A percentile compares a stretch with the other conserved stretches of the same genome.
These are phyloP conservation scores for Tangara arthus DNA, from an alignment of 2,797 vertebrate species.

Conservation along the genomic window DNA sequence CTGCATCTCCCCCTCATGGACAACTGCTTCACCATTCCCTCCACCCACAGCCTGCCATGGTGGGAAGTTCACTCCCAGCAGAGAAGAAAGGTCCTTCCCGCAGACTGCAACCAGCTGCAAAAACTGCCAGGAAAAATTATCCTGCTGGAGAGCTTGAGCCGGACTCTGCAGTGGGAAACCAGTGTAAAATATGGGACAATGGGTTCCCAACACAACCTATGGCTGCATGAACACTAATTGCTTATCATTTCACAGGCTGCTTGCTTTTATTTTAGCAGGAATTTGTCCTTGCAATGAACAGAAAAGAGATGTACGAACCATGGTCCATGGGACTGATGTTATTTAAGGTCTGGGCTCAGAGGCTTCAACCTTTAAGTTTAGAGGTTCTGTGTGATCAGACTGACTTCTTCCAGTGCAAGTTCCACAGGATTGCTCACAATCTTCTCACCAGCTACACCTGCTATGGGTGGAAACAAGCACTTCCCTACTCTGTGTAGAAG, in stretches of 20 bases:
- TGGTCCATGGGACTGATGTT: background rate
- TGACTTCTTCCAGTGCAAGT: background rate
- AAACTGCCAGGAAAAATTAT: background rate
- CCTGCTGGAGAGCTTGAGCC: background rate
- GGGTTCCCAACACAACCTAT: background rate
- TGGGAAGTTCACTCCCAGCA: background rate
- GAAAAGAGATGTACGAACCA: background rate
- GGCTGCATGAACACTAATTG: background rate
- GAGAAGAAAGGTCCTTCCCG: background rate
- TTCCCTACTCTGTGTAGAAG: background rate
- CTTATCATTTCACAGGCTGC: background rate
- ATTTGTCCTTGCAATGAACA: background rate
- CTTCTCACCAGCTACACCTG: background rate
- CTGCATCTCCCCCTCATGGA: background rate
- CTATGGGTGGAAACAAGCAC: background rate
- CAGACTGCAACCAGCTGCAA: background rate
- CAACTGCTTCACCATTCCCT: background rate
- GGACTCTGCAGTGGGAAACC: background rate
- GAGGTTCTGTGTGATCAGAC: fast-evolving
- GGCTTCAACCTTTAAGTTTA: background rate
- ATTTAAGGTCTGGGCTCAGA: background rate
- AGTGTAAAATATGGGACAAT: background rate
- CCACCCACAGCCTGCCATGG: fast-evolving
- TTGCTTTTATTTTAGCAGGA: background rate
- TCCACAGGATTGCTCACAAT: background rate